Base-by-base conservation (phyloP, 2,888 invertebrate species). In the Dasypolia templi region DNA sequence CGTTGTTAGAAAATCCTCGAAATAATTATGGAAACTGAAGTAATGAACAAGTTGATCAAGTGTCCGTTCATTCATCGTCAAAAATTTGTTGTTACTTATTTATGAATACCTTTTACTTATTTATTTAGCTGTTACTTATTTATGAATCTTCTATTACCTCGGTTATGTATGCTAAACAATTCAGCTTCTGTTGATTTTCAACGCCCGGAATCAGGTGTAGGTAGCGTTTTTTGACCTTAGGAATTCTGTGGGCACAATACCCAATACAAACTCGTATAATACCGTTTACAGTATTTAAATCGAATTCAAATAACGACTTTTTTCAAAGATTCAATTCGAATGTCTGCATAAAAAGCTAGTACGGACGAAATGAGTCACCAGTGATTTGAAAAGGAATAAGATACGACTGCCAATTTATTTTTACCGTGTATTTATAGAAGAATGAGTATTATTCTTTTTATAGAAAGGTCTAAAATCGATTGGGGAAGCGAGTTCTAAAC, bases 361-460 rank as follows among this genome's bases (percentile, higher is more conserved):
- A 88, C 88, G 88, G 89, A 91, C 85, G 87, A 88, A 94, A 94
- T 93, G 93, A 94, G 93, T 94, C 94, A 94, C 94, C 91, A 92
- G 90, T 91, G 91, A 93, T 93, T 94, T 93, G 89, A 93, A 93
- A 93, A 91, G 89, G 91, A 93, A 93, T 93, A 92, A 92, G 90
- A 90, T 89, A 88, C 85, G 83, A 82, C 75, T 77, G 79, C 89
- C 81, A 89, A 77, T 82, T 87, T 87, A 82, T 79, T 64, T 80
- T 81, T 88, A 75, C 73, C 70, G 62, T 29, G 35, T 56, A 44
- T 67, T 39, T 67, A 72, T 72, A 62, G 75, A 51, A 65, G 35
- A 75, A 46, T 71, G 70, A 69, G 53, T 84, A 77, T 79, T 90
- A 89, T 85, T 74, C 56, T 51, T 53, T 64, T 73, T 32, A 74